Conservation (phyloP, 2,888 invertebrate species). For the Drosophila lacicola region DNA sequence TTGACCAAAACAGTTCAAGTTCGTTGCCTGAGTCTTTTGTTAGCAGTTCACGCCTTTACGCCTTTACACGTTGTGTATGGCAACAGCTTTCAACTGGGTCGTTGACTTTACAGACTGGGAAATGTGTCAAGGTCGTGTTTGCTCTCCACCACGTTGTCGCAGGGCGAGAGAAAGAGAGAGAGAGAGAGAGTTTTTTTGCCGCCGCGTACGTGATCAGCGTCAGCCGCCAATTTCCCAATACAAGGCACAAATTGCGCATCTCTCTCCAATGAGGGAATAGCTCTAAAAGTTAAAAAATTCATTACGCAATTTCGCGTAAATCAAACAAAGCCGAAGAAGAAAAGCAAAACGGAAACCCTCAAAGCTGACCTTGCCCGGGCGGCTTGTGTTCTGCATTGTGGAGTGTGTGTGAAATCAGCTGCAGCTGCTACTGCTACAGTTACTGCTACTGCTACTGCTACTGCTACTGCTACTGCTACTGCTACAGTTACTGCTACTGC, state of each 20-base stretch:
- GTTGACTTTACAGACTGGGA: conserved; percentile 47
- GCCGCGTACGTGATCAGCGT: conserved; percentile 57
- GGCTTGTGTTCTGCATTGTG: conserved; percentile 59
- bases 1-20: conserved; percentile 33
- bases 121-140: conserved; percentile 58
- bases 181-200: conserved; percentile 12
- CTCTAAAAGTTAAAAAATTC: conserved; percentile 53
- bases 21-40: conserved; percentile 65
- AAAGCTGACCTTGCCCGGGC: conserved; percentile 55
- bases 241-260: conserved; percentile 28
- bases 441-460: no score
- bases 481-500: no score
- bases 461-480: conserved; percentile 5
- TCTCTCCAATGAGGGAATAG: conserved; percentile 10
- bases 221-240: conserved; percentile 65
- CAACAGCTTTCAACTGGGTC: conserved; percentile 41
- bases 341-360: conserved; percentile 44
- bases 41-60: conserved; percentile 18
- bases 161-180: not conserved
- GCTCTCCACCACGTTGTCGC: not conserved
- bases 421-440: conserved; percentile 29
- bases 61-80: conserved; percentile 9
- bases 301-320: conserved; percentile 61
- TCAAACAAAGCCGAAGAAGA: conserved; percentile 38
- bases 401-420: conserved; percentile 42